A percentile compares a stretch with the other conserved stretches of the same genome.
Conservation (phyloP, 2,888 invertebrate genomes). For the Sesia apiformis region DNA sequence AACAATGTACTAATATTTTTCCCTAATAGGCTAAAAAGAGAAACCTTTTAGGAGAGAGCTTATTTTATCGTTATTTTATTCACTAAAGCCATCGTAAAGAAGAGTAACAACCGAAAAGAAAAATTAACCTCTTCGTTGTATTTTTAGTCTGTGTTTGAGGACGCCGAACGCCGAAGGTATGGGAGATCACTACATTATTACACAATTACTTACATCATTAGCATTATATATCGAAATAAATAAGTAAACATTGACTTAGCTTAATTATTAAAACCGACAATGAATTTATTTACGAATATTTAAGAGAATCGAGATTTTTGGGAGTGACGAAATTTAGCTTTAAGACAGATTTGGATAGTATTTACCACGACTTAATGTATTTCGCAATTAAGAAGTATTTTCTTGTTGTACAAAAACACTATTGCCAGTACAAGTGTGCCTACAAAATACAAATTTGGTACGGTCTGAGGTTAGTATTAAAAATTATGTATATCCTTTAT, state of each 20-base stretch:
- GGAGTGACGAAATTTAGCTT: slow-evolving; percentile 17
- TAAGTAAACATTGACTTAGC: slow-evolving; percentile 74
- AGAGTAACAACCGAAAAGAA: slow-evolving; percentile 43
- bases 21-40: no score
- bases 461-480: slow-evolving; percentile 69
- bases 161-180: slow-evolving; percentile 62
- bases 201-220: slow-evolving; percentile 65
- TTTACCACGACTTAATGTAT: background rate
- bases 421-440: slow-evolving; percentile 39
- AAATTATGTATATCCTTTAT: slow-evolving; percentile 64
- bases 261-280: slow-evolving; percentile 66
- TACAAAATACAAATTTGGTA: slow-evolving; percentile 69
- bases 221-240: slow-evolving; percentile 67
- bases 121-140: slow-evolving; percentile 65
- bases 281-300: slow-evolving; percentile 36
- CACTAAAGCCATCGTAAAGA: slow-evolving; percentile 24
- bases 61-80: slow-evolving; percentile 9
- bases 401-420: slow-evolving; percentile 15
- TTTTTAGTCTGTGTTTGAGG: slow-evolving; percentile 36
- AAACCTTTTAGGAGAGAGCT: slow-evolving; percentile 2
- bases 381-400: background rate
- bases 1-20: background rate
- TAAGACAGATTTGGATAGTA: background rate
- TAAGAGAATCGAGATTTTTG: slow-evolving; percentile 32
- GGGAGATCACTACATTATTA: slow-evolving; percentile 72